phyloP scores from a whole-genome alignment of 1,140 invertebrate genomes.

The Drosophila watanabei region DNA sequence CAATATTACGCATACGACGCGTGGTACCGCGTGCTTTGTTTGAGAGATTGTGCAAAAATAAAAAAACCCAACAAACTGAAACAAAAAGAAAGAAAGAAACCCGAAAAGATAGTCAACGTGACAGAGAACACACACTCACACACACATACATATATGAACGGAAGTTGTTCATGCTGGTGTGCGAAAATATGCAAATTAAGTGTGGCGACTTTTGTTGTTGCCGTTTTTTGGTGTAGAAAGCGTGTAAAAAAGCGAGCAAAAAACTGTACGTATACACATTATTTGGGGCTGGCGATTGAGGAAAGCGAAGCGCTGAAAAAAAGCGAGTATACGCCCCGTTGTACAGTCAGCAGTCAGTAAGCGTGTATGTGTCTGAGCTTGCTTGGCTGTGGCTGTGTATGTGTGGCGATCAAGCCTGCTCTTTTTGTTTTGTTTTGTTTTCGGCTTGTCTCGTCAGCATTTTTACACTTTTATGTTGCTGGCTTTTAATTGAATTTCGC shows the following conservation, averaged over 20 bases:
- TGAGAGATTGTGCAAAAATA: slow-evolving; percentile 42
- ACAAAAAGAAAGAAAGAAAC: slow-evolving; percentile 35
- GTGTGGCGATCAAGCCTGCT: slow-evolving; percentile 50
- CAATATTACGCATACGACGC: slow-evolving; percentile 80
- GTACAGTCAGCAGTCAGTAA: slow-evolving; percentile 69
- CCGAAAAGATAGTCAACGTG: slow-evolving; percentile 74
- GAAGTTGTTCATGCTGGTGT: slow-evolving; percentile 56
- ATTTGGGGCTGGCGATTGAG: slow-evolving; percentile 63
- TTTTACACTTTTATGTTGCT: slow-evolving; percentile 75
- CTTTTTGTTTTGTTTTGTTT: slow-evolving; percentile 40
- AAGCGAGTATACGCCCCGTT: slow-evolving; percentile 79
- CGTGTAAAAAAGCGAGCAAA: slow-evolving; percentile 68
- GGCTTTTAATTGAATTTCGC: slow-evolving; percentile 80
- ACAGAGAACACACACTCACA: slow-evolving; percentile 54
- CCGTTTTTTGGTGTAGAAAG: slow-evolving; percentile 72
- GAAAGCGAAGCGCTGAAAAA: slow-evolving; percentile 69
- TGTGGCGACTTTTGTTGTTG: slow-evolving; percentile 71
- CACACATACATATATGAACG: slow-evolving; percentile 32
- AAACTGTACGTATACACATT: slow-evolving; percentile 65
- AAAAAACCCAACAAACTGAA: slow-evolving; percentile 48
- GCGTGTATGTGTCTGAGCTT: neutral
- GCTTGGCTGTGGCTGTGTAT: neutral
- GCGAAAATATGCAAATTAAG: slow-evolving; percentile 82
- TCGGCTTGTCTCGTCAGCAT: slow-evolving; percentile 62
- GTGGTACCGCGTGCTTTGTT: slow-evolving; percentile 58